Evolutionary conservation across 1,140 invertebrate species (phyloP).

Genomic region (Euwallacea similis): DNA sequence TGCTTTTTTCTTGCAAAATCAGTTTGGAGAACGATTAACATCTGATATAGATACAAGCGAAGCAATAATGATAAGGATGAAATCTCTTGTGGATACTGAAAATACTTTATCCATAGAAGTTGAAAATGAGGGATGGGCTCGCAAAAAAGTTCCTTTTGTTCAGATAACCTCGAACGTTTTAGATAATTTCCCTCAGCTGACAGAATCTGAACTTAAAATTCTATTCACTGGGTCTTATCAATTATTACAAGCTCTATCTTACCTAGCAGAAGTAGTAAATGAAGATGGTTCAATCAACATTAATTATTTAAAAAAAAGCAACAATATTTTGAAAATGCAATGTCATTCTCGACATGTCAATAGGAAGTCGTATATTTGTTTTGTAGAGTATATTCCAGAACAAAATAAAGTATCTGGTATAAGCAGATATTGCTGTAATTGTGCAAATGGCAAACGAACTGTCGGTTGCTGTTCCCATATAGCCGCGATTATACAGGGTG

Average conservation of each 20-base stretch:
- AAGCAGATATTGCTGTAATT: background rate
- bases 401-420: background rate
- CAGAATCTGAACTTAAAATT: background rate
- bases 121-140: background rate
- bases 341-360: background rate
- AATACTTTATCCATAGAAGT: background rate
- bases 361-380: background rate
- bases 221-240: background rate
- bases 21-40: background rate
- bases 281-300: background rate
- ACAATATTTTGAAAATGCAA: background rate
- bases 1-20: background rate
- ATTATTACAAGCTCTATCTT: background rate
- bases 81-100: background rate
- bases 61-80: background rate
- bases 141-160: background rate
- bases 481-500: background rate
- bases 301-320: constrained; percentile 2
- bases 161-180: background rate
- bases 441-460: no score
- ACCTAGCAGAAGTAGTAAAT: background rate
- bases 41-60: background rate
- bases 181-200: background rate
- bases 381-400: background rate
- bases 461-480: no score